Evolutionary conservation across 2,797 vertebrate genomes (phyloP).

Genomic region (Sternotherus odoratus): DNA sequence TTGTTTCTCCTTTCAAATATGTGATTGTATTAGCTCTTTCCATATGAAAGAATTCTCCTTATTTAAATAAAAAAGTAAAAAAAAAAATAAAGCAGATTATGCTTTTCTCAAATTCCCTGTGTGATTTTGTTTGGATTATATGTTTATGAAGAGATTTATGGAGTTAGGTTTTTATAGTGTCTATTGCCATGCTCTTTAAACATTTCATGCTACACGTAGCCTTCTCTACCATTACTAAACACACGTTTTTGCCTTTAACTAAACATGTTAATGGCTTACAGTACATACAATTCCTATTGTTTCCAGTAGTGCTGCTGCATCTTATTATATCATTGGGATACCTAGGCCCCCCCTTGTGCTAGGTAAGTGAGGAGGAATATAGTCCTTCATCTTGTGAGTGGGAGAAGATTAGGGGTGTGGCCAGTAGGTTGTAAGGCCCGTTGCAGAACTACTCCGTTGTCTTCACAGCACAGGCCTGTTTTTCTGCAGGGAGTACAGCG

Average conservation of each 20-base stretch:
- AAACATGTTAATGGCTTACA: no score
- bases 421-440: no score
- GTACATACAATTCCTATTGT: no score
- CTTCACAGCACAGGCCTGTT: no score
- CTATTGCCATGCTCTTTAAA: neutral
- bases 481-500: no score
- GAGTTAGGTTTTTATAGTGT: neutral
- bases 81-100: slow-evolving; percentile 64
- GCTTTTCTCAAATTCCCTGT: slow-evolving; percentile 72
- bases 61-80: slow-evolving; percentile 84
- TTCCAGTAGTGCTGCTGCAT: no score
- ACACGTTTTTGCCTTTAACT: neutral
- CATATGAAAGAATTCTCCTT: slow-evolving; percentile 92
- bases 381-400: no score
- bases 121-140: neutral
- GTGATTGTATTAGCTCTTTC: slow-evolving; percentile 94
- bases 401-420: no score
- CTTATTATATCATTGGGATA: no score
- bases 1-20: slow-evolving; percentile 95
- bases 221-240: neutral
- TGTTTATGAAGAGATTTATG: neutral
- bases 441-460: no score
- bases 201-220: neutral
- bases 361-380: no score
- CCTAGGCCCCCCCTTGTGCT: no score